These are phyloP conservation scores for Cyrtonyx montezumae DNA, from an alignment of 2,113 vertebrate species.

Conservation along the genomic window DNA sequence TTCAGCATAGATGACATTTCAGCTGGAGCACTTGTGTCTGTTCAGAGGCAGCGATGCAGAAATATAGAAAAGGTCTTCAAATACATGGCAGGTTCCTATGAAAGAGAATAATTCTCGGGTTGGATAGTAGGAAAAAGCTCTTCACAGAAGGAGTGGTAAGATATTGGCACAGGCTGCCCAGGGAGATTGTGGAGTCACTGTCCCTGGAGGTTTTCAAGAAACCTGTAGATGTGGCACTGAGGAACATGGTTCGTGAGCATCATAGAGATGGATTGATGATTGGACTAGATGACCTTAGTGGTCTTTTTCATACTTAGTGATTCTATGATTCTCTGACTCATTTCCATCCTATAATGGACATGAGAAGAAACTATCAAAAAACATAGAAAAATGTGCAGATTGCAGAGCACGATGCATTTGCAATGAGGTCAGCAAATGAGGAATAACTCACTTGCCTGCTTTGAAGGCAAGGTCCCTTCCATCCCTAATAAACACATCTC, in stretches of 20 bases:
- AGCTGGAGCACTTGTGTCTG: neutral
- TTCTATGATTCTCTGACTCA: too few relatives aligned
- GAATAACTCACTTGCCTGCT: neutral
- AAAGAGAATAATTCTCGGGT: neutral
- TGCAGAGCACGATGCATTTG: neutral
- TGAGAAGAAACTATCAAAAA: neutral
- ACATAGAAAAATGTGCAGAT: neutral
- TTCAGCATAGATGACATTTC: neutral
- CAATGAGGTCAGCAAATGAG: neutral
- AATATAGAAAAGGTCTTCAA: neutral
- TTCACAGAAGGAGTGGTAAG: too few relatives aligned
- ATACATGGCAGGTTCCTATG: accelerated
- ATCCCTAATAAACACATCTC: neutral
- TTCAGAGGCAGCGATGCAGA: neutral
- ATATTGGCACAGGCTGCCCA: too few relatives aligned
- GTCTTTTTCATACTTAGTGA: too few relatives aligned
- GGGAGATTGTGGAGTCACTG: too few relatives aligned
- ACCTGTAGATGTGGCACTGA: too few relatives aligned
- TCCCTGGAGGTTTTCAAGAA: too few relatives aligned
- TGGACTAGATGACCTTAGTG: too few relatives aligned
- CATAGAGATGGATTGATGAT: too few relatives aligned
- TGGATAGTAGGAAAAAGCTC: too few relatives aligned
- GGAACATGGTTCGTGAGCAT: too few relatives aligned
- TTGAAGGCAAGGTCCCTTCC: neutral
- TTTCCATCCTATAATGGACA: neutral